Evolutionary conservation across 2,888 invertebrate genomes (phyloP).

Genomic region (Aproaerema taeniolella): DNA sequence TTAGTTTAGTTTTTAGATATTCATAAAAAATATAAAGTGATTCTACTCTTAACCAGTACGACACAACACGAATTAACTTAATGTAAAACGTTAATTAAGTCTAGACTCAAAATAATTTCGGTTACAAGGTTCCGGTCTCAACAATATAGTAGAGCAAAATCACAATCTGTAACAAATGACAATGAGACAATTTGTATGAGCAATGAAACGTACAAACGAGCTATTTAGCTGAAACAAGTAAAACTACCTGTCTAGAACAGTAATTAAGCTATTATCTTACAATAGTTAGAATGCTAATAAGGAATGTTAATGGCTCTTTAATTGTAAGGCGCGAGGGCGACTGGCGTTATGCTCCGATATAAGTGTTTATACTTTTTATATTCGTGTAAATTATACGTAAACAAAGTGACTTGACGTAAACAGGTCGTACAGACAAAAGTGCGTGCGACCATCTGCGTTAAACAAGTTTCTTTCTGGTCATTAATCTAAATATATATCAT

Average conservation of each 20-base stretch:
- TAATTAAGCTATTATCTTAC: slow-evolving; percentile 50
- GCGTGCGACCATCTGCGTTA: no score
- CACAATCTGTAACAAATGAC: slow-evolving; percentile 8
- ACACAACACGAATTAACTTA: no score
- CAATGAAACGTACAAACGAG: slow-evolving; percentile 23
- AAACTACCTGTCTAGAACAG: slow-evolving; percentile 31
- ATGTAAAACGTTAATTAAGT: no score
- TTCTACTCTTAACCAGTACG: no score
- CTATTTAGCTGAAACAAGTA: slow-evolving; percentile 20
- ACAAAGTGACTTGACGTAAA: background rate
- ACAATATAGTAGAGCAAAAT: no score
- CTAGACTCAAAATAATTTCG: no score
- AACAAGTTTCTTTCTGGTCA: no score
- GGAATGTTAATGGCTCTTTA: slow-evolving; percentile 29
- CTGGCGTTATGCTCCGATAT: slow-evolving; percentile 6
- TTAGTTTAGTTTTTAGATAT: no score
- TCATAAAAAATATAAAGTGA: no score
- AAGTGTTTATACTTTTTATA: slow-evolving; percentile 8
- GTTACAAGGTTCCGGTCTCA: no score
- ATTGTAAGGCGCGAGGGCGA: background rate
- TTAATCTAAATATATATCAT: no score
- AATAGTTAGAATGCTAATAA: slow-evolving; percentile 43
- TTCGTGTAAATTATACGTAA: background rate
- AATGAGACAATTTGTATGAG: slow-evolving; percentile 21
- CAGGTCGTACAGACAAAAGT: no score